Evolutionary conservation across 2,797 vertebrate species (phyloP), one percentile per base, ranked within the genome.

Genomic region (Oreonectes daqikongensis): DNA sequence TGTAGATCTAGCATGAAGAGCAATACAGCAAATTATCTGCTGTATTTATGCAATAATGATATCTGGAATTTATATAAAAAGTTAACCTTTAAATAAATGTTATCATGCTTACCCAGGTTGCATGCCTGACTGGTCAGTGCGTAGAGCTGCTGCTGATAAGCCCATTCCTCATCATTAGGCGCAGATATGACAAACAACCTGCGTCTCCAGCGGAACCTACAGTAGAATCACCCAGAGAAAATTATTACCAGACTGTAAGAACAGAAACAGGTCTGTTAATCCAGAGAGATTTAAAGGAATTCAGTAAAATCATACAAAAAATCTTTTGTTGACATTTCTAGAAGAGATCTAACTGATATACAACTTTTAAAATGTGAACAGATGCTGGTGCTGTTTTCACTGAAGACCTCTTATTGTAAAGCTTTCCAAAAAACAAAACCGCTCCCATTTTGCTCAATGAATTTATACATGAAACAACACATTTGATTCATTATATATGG

Each of bases 121-220:
- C 98, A 99, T 68, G 97, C 97, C 92, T 99, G 98, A 87, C 96
- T 97, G 82, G 77, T 94, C 70, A 99, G 91, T 79, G 94, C 94
- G 68, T 97, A 95, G 68, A 97, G 95, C 92, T 99, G 98, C 89
- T 99, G 97, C 86, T 98, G 98, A 89, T 98, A 99, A 81, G 96
- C 95, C 98, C 97, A 99, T 75, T 99, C 97, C 90, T 99, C 97
- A 75, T 99, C 97, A 28, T 80, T 96, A 68, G 97, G 95, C 82
- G 96, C 92, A 35, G 97, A 99, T 89, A 99, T 98, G 81, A 99
- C 94, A 82, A 99, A 95, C 78, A 99, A 89, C 59, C 98, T 92
- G 73, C 97, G 94, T 87, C 98, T 95, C 98, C 98, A 99, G 32
- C 98, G 94, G 90, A 99, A 99, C 90, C 98, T 99, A 17, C 6